These are phyloP conservation scores for Hycleus phaleratus DNA, from an alignment of 1,140 invertebrate genomes.

Conservation along the genomic window DNA sequence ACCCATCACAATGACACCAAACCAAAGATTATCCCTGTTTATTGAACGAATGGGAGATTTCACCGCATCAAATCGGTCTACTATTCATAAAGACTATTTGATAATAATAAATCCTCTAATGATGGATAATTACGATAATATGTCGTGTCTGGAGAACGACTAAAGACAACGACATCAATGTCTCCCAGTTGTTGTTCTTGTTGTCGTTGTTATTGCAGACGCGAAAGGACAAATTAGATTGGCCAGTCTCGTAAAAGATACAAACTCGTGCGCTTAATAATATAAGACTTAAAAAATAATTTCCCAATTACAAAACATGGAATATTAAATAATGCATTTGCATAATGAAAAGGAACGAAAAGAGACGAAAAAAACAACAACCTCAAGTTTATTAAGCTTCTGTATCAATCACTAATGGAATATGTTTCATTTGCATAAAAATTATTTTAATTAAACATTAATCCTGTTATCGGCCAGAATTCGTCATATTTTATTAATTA, in stretches of 20 bases:
- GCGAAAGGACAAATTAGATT: too few species aligned
- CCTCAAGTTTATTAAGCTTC: slow-evolving; percentile 22
- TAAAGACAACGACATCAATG: too few species aligned
- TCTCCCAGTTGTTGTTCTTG: too few species aligned
- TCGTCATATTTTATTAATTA: slow-evolving; percentile 7
- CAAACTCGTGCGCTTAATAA: slow-evolving; percentile 7
- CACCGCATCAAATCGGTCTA: too few species aligned
- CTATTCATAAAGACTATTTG: too few species aligned
- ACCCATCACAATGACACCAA: background rate
- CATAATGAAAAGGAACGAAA: slow-evolving; percentile 11
- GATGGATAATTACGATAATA: too few species aligned
- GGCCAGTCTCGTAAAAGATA: too few species aligned
- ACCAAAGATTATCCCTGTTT: background rate
- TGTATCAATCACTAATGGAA: slow-evolving; percentile 23
- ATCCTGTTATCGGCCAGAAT: slow-evolving; percentile 10
- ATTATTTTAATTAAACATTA: slow-evolving; percentile 16
- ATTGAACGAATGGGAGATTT: too few species aligned
- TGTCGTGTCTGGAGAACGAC: too few species aligned
- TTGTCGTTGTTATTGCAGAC: too few species aligned
- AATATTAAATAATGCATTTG: slow-evolving; percentile 24
- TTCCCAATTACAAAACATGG: slow-evolving; percentile 28
- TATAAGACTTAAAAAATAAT: slow-evolving; percentile 21
- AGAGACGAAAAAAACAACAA: background rate
- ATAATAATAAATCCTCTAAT: too few species aligned
- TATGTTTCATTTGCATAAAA: slow-evolving; percentile 25